Evolutionary conservation across 2,888 invertebrate species (phyloP).

Genomic region (Elmis aenea): DNA sequence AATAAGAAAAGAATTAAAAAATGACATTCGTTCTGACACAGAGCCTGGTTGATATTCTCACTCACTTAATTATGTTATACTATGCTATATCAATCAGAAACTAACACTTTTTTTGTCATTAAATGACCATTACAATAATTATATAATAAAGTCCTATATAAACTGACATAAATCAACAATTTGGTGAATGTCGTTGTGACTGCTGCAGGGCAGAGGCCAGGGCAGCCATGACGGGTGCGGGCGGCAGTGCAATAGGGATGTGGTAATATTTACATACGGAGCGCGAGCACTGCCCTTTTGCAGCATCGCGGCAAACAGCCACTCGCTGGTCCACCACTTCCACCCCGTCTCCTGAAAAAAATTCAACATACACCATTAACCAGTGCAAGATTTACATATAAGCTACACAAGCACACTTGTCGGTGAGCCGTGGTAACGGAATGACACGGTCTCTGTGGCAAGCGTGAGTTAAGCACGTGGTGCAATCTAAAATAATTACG

Average conservation of each 20-base stretch:
- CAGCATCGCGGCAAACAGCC: conserved; percentile 94
- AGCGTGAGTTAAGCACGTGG: too few relatives aligned
- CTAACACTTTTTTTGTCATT: conserved; percentile 45
- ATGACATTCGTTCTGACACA: conserved; percentile 28
- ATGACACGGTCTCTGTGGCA: too few relatives aligned
- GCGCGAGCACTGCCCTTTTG: conserved; percentile 88
- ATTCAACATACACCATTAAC: background rate
- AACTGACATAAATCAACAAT: conserved; percentile 42
- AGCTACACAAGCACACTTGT: too few relatives aligned
- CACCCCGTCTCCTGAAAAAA: conserved; percentile 80
- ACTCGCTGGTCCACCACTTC: conserved; percentile 93
- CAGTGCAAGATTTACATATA: too few relatives aligned
- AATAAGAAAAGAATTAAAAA: conserved; percentile 33
- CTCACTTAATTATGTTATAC: conserved; percentile 29
- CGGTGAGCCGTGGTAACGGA: too few relatives aligned
- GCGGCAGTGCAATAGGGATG: conserved; percentile 87
- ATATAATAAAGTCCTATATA: conserved; percentile 45
- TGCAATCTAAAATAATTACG: too few relatives aligned
- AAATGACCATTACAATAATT: conserved; percentile 44
- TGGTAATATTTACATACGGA: conserved; percentile 96
- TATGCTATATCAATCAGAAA: conserved; percentile 33
- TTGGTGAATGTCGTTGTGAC: conserved; percentile 43
- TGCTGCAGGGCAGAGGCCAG: conserved; percentile 48
- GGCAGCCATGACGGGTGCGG: conserved; percentile 71
- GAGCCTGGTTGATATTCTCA: conserved; percentile 35